Percentiles rank a stretch among this genome's conserved stretches.
Conservation (phyloP, 2,888 invertebrate species). For the Ochropleura plecta region DNA sequence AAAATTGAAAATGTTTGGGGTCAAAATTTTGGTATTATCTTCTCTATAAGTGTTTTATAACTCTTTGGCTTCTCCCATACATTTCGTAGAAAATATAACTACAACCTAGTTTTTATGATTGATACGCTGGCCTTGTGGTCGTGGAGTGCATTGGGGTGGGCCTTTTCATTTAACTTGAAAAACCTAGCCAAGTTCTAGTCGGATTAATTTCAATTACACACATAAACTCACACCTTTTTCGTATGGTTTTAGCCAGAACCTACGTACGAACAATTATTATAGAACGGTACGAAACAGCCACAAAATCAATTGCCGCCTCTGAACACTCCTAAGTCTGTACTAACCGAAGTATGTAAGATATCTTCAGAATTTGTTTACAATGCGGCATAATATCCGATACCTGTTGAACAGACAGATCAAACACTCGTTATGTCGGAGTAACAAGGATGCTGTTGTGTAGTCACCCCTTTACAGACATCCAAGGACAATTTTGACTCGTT, state of each 20-base stretch:
- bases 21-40: too few species aligned
- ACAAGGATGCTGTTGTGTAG: constrained; percentile 56
- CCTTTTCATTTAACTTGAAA: background rate
- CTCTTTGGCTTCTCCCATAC: too few species aligned
- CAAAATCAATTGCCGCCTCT: constrained; percentile 25
- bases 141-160: too few species aligned
- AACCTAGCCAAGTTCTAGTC: too few species aligned
- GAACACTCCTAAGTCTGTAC: background rate
- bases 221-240: background rate
- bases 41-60: too few species aligned
- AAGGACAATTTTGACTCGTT: constrained; percentile 54
- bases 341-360: constrained; percentile 61
- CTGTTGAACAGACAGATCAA: constrained; percentile 76
- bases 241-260: background rate
- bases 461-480: constrained; percentile 50
- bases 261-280: background rate
- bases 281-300: background rate
- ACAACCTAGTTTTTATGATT: background rate
- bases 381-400: constrained; percentile 71
- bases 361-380: constrained; percentile 75
- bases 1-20: too few species aligned
- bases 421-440: constrained; percentile 71
- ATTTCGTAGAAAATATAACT: background rate
- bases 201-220: background rate
- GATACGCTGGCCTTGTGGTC: background rate